phyloP scores from a whole-genome alignment of 2,113 vertebrate species.

The Carassius gibelio region DNA sequence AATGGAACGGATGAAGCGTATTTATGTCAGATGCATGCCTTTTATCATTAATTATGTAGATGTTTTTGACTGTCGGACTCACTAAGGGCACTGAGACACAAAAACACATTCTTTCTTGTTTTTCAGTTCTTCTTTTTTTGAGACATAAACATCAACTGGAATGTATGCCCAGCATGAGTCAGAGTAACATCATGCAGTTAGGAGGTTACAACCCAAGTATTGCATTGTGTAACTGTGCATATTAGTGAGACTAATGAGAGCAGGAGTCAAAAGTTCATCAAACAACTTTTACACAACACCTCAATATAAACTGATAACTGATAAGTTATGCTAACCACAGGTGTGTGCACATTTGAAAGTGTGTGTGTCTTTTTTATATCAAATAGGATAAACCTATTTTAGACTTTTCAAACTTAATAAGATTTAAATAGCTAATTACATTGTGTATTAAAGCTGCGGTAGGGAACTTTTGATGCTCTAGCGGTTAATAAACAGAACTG shows the following conservation, averaged over 20 bases:
- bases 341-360: too few species aligned
- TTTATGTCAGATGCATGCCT: constrained; percentile 28
- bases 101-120: constrained; percentile 13
- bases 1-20: constrained; percentile 31
- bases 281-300: not conserved
- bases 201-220: not conserved
- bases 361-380: too few species aligned
- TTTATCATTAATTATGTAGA: constrained; percentile 43
- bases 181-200: constrained; percentile 21
- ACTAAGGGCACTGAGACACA: constrained; percentile 17
- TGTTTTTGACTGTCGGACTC: constrained; percentile 34
- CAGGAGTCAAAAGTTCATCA: not conserved
- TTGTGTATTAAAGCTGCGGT: not conserved
- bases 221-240: not conserved
- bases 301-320: not conserved
- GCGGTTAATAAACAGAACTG: too few species aligned
- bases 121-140: not conserved
- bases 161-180: constrained; percentile 10
- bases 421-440: not conserved
- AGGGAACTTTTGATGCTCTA: too few species aligned
- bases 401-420: too few species aligned
- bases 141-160: constrained; percentile 12
- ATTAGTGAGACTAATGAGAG: not conserved
- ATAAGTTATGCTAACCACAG: not conserved
- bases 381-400: too few species aligned